Conservation (phyloP, 2,888 invertebrate species). For the Ophioninae sp. region DNA sequence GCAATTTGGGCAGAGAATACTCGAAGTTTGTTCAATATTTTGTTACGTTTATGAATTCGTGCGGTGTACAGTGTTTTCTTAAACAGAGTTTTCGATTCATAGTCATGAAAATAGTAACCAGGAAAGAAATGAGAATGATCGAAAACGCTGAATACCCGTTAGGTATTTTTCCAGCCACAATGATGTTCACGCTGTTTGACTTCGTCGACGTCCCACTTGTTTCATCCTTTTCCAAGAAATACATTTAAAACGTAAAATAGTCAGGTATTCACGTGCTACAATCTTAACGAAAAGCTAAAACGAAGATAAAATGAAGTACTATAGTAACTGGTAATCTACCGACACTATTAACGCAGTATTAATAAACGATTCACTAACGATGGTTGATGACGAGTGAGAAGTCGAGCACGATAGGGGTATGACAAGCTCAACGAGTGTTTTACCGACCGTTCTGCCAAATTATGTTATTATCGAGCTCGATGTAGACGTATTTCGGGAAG, state of each 20-base stretch:
- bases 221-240: slow-evolving; percentile 39
- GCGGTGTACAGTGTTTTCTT: slow-evolving; percentile 51
- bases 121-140: slow-evolving; percentile 9
- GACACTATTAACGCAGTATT: slow-evolving; percentile 60
- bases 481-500: slow-evolving; percentile 44
- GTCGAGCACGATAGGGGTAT: slow-evolving; percentile 1
- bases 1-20: slow-evolving; percentile 34
- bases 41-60: slow-evolving; percentile 56
- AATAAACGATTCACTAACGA: slow-evolving; percentile 55
- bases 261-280: slow-evolving; percentile 55
- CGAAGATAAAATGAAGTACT: slow-evolving; percentile 33
- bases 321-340: slow-evolving; percentile 50
- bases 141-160: slow-evolving; percentile 5
- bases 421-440: slow-evolving; percentile 40
- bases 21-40: slow-evolving; percentile 38
- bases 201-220: slow-evolving; percentile 11
- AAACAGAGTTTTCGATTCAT: slow-evolving; percentile 36
- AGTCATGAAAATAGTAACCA: slow-evolving; percentile 1
- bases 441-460: slow-evolving; percentile 46
- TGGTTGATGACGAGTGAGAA: slow-evolving; percentile 33
- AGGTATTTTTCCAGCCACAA: slow-evolving; percentile 43
- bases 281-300: slow-evolving; percentile 28
- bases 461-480: slow-evolving; percentile 34
- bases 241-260: slow-evolving; percentile 44
- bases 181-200: slow-evolving; percentile 44